A percentile compares a stretch with the other conserved stretches of the same genome.
phyloP scores from a whole-genome alignment of 2,888 invertebrate species.

The Sepiola atlantica region DNA sequence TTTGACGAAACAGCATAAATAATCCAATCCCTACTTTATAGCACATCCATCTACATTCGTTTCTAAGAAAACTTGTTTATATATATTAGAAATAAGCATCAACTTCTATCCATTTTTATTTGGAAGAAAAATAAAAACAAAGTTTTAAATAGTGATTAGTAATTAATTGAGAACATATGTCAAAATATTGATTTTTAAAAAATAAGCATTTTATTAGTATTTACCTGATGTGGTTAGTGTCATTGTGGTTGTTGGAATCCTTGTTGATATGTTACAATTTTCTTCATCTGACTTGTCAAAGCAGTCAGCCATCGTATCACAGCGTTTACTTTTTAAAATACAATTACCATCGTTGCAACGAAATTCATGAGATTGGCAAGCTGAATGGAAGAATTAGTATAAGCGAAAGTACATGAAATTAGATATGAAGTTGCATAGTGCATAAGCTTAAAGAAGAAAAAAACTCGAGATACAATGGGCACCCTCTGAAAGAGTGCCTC shows the following conservation, averaged over 20 bases:
- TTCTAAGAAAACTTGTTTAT: no score
- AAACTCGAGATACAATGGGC: neutral
- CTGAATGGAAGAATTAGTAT: neutral
- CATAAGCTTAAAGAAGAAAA: neutral
- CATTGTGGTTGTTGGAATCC: neutral
- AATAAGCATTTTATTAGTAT: neutral
- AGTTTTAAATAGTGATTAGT: neutral
- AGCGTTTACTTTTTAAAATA: neutral
- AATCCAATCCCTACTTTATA: no score
- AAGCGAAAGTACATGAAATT: neutral
- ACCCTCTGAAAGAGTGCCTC: no score
- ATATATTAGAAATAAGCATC: no score
- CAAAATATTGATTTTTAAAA: neutral
- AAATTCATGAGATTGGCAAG: neutral
- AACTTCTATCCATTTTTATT: no score
- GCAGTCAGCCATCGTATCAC: neutral
- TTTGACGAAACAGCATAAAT: no score
- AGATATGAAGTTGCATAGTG: neutral
- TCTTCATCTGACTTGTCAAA: slow-evolving; percentile 24
- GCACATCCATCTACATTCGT: no score
- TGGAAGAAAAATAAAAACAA: neutral
- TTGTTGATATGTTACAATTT: neutral
- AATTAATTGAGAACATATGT: neutral
- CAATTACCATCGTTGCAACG: slow-evolving; percentile 8
- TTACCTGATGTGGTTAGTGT: neutral